Percentiles rank a stretch among this genome's conserved stretches.
These are phyloP conservation scores for Rhodeus uyekii DNA, from an alignment of 2,797 vertebrate genomes.

Conservation along the genomic window DNA sequence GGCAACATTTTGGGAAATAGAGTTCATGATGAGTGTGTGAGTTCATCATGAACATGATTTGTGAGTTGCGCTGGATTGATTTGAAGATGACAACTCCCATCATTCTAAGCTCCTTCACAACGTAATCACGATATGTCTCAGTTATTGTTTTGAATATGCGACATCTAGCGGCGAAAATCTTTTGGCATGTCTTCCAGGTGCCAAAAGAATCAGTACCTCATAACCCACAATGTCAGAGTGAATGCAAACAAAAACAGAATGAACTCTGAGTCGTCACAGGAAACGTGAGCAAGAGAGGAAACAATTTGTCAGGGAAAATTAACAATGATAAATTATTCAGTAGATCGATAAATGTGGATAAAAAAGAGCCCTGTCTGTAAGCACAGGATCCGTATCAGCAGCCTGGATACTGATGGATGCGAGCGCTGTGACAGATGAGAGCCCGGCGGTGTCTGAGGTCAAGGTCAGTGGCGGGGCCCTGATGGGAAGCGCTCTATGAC, in stretches of 20 bases:
- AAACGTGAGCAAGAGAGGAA: conserved; percentile 52
- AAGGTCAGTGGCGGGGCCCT: conserved; percentile 53
- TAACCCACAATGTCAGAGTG: conserved; percentile 39
- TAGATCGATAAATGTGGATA: conserved; percentile 44
- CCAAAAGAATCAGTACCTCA: neutral
- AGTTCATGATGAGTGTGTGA: too few species aligned
- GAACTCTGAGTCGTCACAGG: conserved; percentile 7
- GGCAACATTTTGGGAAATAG: too few species aligned
- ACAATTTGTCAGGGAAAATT: conserved; percentile 57
- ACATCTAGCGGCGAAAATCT: too few species aligned
- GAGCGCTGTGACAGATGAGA: conserved; percentile 51
- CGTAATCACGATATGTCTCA: too few species aligned
- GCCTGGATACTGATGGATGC: conserved; percentile 42
- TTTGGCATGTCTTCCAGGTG: neutral
- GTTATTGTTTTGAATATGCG: too few species aligned
- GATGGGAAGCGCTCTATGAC: conserved; percentile 34
- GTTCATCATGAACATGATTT: too few species aligned
- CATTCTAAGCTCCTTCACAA: too few species aligned
- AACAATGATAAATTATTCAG: conserved; percentile 57
- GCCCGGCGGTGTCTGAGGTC: conserved; percentile 43
- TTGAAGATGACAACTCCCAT: too few species aligned
- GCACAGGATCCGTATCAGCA: conserved; percentile 25
- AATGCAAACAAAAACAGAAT: conserved; percentile 30
- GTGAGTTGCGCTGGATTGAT: too few species aligned
- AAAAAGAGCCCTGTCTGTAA: conserved; percentile 42